Conservation (phyloP, 1,140 invertebrate genomes). For the Arctopsyche grandis region DNA sequence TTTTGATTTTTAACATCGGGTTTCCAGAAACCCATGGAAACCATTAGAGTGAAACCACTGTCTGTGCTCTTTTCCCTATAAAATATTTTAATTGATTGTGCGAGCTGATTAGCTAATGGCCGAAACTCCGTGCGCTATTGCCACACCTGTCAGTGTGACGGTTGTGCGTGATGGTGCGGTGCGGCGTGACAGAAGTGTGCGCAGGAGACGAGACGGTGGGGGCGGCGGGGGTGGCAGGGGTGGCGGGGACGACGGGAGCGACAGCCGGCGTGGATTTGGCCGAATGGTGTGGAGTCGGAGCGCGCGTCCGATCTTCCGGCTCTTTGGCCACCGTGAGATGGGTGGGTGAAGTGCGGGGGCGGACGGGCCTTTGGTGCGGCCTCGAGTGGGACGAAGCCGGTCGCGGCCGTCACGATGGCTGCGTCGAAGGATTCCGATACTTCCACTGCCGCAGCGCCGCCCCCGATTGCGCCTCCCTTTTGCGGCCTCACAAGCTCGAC, state of each 20-base stretch:
- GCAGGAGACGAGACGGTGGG: not conserved
- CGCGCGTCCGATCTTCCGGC: constrained; percentile 1
- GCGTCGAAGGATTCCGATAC: constrained; percentile 81
- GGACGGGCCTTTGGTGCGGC: constrained; percentile 81
- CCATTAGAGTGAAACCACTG: too few relatives aligned
- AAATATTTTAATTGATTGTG: too few relatives aligned
- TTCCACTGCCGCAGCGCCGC: constrained; percentile 74
- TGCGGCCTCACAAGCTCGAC: constrained; percentile 82
- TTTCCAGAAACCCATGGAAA: too few relatives aligned
- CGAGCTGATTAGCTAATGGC: too few relatives aligned
- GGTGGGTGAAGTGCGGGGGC: constrained; percentile 67
- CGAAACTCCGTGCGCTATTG: not conserved
- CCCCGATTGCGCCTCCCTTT: constrained; percentile 84
- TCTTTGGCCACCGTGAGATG: constrained; percentile 58
- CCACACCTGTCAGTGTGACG: constrained; percentile 10
- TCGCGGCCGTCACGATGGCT: constrained; percentile 92
- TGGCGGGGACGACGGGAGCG: not conserved
- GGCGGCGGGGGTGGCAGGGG: not conserved
- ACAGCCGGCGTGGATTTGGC: not conserved
- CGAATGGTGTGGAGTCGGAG: not conserved
- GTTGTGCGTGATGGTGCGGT: not conserved
- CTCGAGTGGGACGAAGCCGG: constrained; percentile 92
- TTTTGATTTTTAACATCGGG: too few relatives aligned
- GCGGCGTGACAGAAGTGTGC: not conserved
- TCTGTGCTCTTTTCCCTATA: too few relatives aligned